Conservation (phyloP, 2,888 invertebrate genomes). For the Galeopsomyia nigrocyanea region DNA sequence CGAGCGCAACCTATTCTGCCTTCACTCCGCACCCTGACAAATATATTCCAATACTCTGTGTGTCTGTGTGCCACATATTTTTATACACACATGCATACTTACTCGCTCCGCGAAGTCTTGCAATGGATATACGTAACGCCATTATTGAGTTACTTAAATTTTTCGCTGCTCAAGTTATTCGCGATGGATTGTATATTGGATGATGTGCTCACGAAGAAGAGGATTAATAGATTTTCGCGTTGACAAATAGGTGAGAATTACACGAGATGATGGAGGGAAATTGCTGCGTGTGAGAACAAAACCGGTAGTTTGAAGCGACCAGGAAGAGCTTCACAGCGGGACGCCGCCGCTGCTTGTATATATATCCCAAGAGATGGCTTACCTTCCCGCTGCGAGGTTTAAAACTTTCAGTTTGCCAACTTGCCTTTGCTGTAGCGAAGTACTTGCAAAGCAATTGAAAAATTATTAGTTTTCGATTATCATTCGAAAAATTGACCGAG, state of each 20-base stretch:
- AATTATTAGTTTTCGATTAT: no score
- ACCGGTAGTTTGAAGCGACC: slow-evolving; percentile 12
- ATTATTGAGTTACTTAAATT: no score
- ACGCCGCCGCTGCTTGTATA: no score
- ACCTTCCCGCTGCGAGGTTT: slow-evolving; percentile 55
- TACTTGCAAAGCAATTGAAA: no score
- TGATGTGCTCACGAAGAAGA: background rate
- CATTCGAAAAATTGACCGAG: no score
- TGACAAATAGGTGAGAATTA: slow-evolving; percentile 24
- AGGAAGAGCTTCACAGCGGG: slow-evolving; percentile 52
- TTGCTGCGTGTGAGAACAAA: slow-evolving; percentile 11
- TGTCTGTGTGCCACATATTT: slow-evolving; percentile 29
- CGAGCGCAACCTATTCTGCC: slow-evolving; percentile 37
- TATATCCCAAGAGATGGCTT: slow-evolving; percentile 52
- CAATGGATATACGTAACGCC: no score
- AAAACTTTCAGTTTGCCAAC: slow-evolving; percentile 44
- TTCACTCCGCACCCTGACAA: slow-evolving; percentile 47
- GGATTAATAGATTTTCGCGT: slow-evolving; percentile 1
- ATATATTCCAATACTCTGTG: slow-evolving; percentile 39
- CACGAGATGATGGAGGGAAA: slow-evolving; percentile 1
- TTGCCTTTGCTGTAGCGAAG: no score
- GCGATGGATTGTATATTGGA: no score
- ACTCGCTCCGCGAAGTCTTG: no score
- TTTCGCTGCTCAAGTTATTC: no score
- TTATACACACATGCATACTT: background rate